Conservation (phyloP, 2,888 invertebrate genomes). For the Cheilosia vulpina region DNA sequence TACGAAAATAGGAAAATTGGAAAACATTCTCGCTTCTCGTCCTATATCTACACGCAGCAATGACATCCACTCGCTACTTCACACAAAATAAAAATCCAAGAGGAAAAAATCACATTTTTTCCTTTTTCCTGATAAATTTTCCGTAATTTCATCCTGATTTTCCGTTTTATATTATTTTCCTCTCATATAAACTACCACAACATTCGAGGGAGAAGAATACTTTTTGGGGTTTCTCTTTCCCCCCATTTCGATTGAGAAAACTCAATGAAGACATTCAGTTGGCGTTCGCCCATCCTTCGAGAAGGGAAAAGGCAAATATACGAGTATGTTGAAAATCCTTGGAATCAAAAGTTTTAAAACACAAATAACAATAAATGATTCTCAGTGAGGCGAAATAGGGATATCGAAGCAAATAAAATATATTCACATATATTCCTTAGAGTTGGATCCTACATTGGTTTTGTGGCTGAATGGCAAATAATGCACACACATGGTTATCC, state of each 20-base stretch:
- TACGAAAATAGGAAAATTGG: slow-evolving; percentile 34
- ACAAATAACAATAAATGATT: slow-evolving; percentile 68
- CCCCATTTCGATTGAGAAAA: neutral
- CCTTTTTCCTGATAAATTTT: slow-evolving; percentile 1
- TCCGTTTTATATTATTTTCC: slow-evolving; percentile 10
- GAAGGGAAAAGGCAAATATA: neutral
- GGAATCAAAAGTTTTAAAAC: slow-evolving; percentile 64
- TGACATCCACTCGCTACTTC: neutral
- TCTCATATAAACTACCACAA: neutral
- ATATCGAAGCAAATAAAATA: slow-evolving; percentile 67
- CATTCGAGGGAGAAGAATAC: neutral
- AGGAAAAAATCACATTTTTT: slow-evolving; percentile 7
- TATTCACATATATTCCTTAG: slow-evolving; percentile 63
- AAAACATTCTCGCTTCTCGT: slow-evolving; percentile 8
- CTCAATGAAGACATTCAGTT: slow-evolving; percentile 16
- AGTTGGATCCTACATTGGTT: slow-evolving; percentile 45
- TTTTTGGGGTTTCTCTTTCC: neutral
- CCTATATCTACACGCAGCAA: neutral
- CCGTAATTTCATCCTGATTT: slow-evolving; percentile 50
- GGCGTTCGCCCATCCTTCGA: neutral
- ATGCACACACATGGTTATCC: slow-evolving; percentile 1
- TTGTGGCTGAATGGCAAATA: slow-evolving; percentile 64
- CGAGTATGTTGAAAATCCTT: slow-evolving; percentile 3
- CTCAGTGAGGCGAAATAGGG: slow-evolving; percentile 26
- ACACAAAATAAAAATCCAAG: neutral